A percentile compares a stretch with the other conserved stretches of the same genome.
Conservation (phyloP, 2,113 vertebrate genomes). For the Rostratula benghalensis region DNA sequence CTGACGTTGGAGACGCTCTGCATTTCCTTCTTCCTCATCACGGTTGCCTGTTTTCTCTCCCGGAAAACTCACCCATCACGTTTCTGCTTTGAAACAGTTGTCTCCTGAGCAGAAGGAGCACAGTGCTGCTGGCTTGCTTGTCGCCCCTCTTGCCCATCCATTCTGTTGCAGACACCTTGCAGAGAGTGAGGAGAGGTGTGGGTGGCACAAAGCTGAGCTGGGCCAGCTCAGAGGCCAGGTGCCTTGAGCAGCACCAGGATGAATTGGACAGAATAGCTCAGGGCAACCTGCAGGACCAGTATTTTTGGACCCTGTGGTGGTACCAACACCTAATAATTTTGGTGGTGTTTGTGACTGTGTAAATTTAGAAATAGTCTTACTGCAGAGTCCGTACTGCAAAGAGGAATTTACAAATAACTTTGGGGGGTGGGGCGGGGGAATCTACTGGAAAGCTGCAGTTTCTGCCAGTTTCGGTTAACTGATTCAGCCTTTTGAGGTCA, state of each 20-base stretch:
- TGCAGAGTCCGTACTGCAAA: background rate
- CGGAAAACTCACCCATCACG: background rate
- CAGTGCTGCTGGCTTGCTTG: background rate
- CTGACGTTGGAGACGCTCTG: rapidly evolving
- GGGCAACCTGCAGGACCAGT: background rate
- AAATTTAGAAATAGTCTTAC: background rate
- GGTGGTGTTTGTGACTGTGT: rapidly evolving
- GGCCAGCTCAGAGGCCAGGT: background rate
- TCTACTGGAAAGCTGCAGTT: background rate
- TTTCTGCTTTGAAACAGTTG: background rate
- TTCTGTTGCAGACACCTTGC: background rate
- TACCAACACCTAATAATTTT: background rate
- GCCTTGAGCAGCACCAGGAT: background rate
- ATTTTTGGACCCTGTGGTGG: background rate
- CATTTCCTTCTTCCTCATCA: background rate
- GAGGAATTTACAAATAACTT: background rate
- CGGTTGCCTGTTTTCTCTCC: background rate
- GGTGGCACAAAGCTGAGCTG: rapidly evolving
- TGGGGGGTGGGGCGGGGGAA: background rate
- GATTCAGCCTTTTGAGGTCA: constrained; percentile 35
- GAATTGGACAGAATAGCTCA: background rate
- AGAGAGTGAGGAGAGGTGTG: background rate
- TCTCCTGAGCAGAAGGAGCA: background rate
- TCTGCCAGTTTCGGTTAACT: constrained; percentile 35
- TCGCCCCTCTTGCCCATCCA: background rate